Percentiles rank a stretch among this genome's conserved stretches.
These are phyloP conservation scores for Ranitomeya variabilis DNA, from an alignment of 2,113 vertebrate species.

Conservation along the genomic window DNA sequence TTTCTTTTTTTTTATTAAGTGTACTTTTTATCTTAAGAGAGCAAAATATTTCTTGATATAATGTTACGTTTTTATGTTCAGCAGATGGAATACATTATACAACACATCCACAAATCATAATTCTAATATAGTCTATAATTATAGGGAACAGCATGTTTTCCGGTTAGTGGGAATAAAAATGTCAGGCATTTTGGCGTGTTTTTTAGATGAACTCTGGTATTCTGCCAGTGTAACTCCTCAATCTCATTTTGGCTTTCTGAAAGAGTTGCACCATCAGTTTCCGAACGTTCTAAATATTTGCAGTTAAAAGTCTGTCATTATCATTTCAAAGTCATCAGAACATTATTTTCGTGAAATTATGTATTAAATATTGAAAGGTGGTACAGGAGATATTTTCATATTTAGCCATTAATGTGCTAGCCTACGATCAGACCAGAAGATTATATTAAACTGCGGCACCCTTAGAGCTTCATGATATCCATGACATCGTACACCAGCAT, in stretches of 20 bases:
- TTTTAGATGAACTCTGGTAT: constrained; percentile 54
- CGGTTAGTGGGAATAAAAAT: constrained; percentile 54
- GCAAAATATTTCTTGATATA: constrained; percentile 41
- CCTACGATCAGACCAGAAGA: not conserved
- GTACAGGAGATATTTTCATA: not conserved
- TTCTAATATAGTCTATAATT: constrained; percentile 55
- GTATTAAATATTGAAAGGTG: not conserved
- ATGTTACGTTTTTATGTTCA: constrained; percentile 51
- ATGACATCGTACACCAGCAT: not conserved
- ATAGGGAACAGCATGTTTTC: constrained; percentile 55
- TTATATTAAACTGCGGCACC: not conserved
- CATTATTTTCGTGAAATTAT: not conserved
- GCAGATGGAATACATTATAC: constrained; percentile 56
- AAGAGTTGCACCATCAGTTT: constrained; percentile 26
- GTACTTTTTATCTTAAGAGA: constrained; percentile 36
- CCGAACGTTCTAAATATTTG: not conserved
- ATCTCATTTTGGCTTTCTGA: constrained; percentile 5
- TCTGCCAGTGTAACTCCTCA: constrained; percentile 45
- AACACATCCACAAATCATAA: constrained; percentile 44
- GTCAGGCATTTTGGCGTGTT: constrained; percentile 49
- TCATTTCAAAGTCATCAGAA: constrained; percentile 5
- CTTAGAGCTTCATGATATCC: not conserved
- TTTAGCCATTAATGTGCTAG: not conserved
- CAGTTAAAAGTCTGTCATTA: constrained; percentile 10
- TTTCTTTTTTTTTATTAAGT: constrained; percentile 31